phyloP scores from a whole-genome alignment of 2,797 vertebrate species.

The Pipistrellus nathusii region DNA sequence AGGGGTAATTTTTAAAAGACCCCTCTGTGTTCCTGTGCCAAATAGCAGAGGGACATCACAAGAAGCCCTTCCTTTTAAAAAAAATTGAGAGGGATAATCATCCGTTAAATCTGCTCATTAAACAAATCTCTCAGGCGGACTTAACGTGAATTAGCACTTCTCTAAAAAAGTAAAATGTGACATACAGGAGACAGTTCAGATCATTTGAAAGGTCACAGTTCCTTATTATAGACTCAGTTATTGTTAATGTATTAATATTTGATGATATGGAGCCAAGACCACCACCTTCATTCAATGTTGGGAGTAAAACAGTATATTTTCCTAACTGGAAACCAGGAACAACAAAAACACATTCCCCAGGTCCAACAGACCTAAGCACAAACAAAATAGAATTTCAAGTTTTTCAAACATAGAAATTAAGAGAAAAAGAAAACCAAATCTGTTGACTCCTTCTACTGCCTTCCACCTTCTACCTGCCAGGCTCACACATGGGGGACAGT shows the following conservation, averaged over 20 bases:
- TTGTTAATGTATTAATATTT: conserved; percentile 83
- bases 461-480: conserved; percentile 54
- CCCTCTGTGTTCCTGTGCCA: conserved; percentile 87
- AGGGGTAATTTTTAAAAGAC: conserved; percentile 89
- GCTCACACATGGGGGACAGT: conserved; percentile 69
- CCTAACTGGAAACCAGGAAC: conserved; percentile 19
- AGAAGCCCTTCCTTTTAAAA: conserved; percentile 81
- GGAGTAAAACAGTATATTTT: not conserved
- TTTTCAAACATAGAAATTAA: conserved; percentile 11
- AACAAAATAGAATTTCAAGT: not conserved
- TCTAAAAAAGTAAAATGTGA: conserved; percentile 86
- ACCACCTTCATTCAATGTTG: conserved; percentile 76
- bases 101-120: conserved; percentile 90
- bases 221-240: conserved; percentile 82
- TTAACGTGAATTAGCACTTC: conserved; percentile 90
- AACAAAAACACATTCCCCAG: not conserved
- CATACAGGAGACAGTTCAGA: conserved; percentile 85
- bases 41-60: conserved; percentile 86
- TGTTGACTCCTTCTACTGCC: not conserved
- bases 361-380: not conserved
- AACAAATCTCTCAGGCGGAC: conserved; percentile 90
- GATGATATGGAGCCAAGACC: conserved; percentile 64
- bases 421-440: not conserved
- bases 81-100: conserved; percentile 87
- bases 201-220: conserved; percentile 83